Conservation (phyloP, 2,113 vertebrate genomes). For the Strix uralensis region DNA sequence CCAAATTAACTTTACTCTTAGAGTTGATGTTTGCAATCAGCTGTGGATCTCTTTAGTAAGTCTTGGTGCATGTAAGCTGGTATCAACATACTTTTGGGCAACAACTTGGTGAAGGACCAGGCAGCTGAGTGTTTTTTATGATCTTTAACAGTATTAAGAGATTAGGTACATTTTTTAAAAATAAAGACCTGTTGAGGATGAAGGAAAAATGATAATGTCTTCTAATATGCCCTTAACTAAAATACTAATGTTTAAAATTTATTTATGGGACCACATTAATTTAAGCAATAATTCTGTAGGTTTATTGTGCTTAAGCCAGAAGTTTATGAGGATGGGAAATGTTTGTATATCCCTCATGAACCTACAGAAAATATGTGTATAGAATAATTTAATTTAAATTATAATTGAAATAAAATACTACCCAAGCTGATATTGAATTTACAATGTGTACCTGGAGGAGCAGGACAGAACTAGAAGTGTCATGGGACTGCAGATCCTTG, state of each 20-base stretch:
- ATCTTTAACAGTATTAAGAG: background rate
- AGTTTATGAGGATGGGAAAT: background rate
- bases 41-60: background rate
- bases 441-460: background rate
- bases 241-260: background rate
- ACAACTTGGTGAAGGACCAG: background rate
- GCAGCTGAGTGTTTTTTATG: background rate
- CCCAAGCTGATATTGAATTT: background rate
- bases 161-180: background rate
- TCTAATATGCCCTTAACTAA: background rate
- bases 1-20: background rate
- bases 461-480: background rate
- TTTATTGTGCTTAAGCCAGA: background rate
- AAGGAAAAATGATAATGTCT: background rate
- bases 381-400: background rate
- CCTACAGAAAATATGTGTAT: background rate
- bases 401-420: background rate
- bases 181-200: background rate
- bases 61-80: background rate
- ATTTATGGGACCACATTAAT: background rate
- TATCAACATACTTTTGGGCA: background rate
- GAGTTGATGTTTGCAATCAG: background rate
- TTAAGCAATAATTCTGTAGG: background rate
- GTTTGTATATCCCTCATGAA: background rate
- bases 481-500: background rate